Conservation (phyloP, 2,113 vertebrate species). For the Percopsis transmontana region DNA sequence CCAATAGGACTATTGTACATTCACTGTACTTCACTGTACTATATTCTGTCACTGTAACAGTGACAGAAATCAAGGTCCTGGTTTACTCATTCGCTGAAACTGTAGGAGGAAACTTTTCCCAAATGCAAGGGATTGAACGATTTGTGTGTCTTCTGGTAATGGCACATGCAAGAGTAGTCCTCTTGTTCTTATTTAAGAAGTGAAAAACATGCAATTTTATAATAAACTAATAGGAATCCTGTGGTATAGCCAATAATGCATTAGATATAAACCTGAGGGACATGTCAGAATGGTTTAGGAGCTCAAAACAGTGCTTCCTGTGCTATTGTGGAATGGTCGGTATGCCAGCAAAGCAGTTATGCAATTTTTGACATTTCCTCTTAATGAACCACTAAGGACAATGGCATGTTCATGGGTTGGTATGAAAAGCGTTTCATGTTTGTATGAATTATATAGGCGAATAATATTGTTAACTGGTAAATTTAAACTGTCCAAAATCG, state of each 20-base stretch:
- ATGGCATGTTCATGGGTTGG: conserved; percentile 34
- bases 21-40: too few relatives aligned
- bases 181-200: conserved; percentile 16
- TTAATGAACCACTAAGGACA: conserved; percentile 3
- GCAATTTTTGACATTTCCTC: conserved; percentile 1
- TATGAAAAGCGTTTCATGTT: conserved; percentile 1
- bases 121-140: conserved; percentile 1
- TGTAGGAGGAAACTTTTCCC: neutral
- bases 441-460: neutral
- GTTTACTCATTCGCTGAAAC: neutral
- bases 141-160: neutral
- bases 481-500: too few relatives aligned
- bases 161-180: conserved; percentile 55
- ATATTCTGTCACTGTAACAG: too few relatives aligned
- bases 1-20: too few relatives aligned
- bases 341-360: conserved; percentile 1
- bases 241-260: conserved; percentile 15
- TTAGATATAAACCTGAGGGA: conserved; percentile 31
- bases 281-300: neutral
- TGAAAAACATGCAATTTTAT: neutral
- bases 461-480: too few relatives aligned
- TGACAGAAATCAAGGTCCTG: neutral
- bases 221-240: neutral
- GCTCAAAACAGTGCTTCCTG: neutral
- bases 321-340: neutral